phyloP scores from a whole-genome alignment of 1,140 invertebrate species.

The Eciton burchellii region DNA sequence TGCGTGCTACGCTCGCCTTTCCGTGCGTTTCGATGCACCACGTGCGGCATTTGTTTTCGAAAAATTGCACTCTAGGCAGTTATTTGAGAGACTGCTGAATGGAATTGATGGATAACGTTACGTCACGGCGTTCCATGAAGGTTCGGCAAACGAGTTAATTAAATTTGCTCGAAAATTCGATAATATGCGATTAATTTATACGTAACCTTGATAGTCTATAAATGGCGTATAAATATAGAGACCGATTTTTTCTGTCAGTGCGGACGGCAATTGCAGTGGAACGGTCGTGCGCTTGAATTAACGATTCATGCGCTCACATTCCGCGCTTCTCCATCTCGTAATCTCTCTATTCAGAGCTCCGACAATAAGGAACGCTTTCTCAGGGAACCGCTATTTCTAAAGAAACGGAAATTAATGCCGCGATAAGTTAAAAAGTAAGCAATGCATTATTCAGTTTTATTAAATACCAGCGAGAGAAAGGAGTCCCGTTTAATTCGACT shows the following conservation, averaged over 20 bases:
- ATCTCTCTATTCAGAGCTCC: constrained; percentile 52
- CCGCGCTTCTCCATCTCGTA: constrained; percentile 35
- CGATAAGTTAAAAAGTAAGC: constrained; percentile 61
- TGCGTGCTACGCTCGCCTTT: constrained; percentile 11
- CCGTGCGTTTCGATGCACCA: neutral
- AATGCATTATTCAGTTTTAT: constrained; percentile 66
- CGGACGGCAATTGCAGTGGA: neutral
- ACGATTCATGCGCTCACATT: constrained; percentile 49
- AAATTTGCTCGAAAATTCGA: neutral
- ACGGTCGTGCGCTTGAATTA: constrained; percentile 43
- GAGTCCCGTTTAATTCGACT: constrained; percentile 48
- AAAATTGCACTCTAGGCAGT: constrained; percentile 51
- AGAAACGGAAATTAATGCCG: constrained; percentile 50
- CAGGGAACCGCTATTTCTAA: constrained; percentile 21
- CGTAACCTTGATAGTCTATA: neutral
- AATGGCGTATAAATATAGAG: neutral
- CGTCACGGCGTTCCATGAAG: neutral
- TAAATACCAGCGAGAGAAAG: constrained; percentile 55
- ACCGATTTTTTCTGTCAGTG: neutral
- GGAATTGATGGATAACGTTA: constrained; percentile 35
- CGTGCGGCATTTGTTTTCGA: constrained; percentile 29
- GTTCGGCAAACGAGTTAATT: neutral
- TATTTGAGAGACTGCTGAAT: constrained; percentile 44
- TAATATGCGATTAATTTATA: constrained; percentile 5
- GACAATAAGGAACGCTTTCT: constrained; percentile 59